Evolutionary conservation across 2,888 invertebrate species (phyloP), one percentile per base, ranked within the genome.

Genomic region (Apodemia duryi): DNA sequence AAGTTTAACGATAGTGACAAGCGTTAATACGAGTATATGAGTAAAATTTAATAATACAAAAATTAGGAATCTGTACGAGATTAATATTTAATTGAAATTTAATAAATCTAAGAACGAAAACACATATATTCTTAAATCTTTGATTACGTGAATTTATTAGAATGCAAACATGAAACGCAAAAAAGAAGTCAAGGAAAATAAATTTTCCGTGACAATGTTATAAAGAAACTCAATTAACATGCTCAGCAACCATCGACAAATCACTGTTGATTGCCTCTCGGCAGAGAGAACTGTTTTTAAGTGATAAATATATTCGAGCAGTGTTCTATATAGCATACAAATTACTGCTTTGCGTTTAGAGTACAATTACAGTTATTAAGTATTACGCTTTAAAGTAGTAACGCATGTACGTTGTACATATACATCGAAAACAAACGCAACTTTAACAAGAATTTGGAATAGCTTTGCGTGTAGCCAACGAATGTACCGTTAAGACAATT

Each of bases 301-400:
- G 57, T 32, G 57, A 57, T 57, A 57, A 57, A 57, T 57, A 57
- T 32, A 29, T 57, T 57, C 57, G 57, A 57, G 57, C 57, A 10
- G 74, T 81, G 75, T 77, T 81, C 80, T 80, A 75, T 80, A 75
- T 54, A 21, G 54, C 61, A 67, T 66, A 68, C 66, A 66, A 68
- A 69, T 68, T 66, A 69, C 66, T 57, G 61, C 64, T 68, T 69
- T 69, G 67, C 64, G 57, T 66, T 63, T 61, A 66, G 64, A 63
- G 63, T 63, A 46, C 46, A 46, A n/a, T 21, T 21, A 21, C 21
- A 21, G 21, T 21, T 21, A 21, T 21, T 35, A 35, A 49, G 49
- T 49, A n/a, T 4, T 49, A 70, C 67, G 4, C 4, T 13, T 66
- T 68, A 63, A 66, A 66, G 69, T 68, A 63, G 66, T 69, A 69